Percentiles rank a stretch among this genome's conserved stretches.
phyloP scores from a whole-genome alignment of 2,113 vertebrate species.

The Leucosticte australis region DNA sequence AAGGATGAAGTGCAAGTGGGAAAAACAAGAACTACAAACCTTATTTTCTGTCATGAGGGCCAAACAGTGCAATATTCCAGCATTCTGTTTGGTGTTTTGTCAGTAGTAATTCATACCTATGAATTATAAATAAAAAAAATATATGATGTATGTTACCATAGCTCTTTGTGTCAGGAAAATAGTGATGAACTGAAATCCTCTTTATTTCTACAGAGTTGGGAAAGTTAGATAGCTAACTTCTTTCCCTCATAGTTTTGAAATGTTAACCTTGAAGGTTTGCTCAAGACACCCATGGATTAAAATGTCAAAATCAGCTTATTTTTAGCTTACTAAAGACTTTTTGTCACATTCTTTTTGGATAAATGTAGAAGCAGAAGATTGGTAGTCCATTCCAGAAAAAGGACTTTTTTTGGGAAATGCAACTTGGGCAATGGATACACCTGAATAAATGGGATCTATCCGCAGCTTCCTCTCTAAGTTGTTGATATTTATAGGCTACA shows the following conservation, averaged over 20 bases:
- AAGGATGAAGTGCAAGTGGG: background rate
- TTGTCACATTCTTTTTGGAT: background rate
- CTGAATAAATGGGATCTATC: background rate
- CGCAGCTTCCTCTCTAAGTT: background rate
- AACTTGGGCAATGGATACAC: background rate
- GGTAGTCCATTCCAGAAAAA: background rate
- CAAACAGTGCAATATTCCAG: background rate
- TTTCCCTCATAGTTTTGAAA: slow-evolving; percentile 1
- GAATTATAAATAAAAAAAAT: background rate
- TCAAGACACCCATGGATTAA: background rate
- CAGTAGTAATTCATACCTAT: background rate
- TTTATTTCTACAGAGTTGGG: background rate
- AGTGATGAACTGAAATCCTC: background rate
- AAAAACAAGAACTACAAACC: background rate
- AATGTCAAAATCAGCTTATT: background rate
- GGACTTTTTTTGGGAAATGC: background rate
- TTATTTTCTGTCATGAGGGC: slow-evolving; percentile 12
- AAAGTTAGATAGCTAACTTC: background rate
- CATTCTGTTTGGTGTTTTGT: background rate
- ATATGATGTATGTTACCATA: background rate
- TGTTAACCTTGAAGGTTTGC: background rate
- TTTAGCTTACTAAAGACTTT: background rate
- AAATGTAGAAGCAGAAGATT: background rate
- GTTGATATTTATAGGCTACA: background rate
- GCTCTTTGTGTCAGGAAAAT: background rate